Percentiles rank a stretch among this genome's conserved stretches.
phyloP scores from a whole-genome alignment of 1,140 invertebrate genomes.

The Polypedilum pembai region DNA sequence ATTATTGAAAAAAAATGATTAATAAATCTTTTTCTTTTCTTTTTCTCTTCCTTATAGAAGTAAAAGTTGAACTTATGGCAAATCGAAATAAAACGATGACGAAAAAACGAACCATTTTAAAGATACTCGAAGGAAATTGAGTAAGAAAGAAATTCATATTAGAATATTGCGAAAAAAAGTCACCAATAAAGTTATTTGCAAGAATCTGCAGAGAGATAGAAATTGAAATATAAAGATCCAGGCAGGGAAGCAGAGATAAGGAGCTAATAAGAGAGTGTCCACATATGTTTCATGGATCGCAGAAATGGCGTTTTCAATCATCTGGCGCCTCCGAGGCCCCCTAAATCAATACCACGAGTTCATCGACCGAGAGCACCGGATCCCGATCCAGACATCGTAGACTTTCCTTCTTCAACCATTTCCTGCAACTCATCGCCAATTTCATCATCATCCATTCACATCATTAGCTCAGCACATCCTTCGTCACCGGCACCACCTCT shows the following conservation, averaged over 20 bases:
- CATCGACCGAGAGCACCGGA: constrained; percentile 49
- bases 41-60: constrained; percentile 22
- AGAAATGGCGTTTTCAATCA: constrained; percentile 55
- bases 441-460: constrained; percentile 31
- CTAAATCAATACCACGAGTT: constrained; percentile 54
- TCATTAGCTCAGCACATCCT: constrained; percentile 33
- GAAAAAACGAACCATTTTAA: constrained; percentile 1
- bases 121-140: background rate
- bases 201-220: background rate
- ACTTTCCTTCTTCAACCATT: constrained; percentile 2
- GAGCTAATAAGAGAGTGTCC: constrained; percentile 44
- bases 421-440: no score
- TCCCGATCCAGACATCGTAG: constrained; percentile 35
- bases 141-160: background rate
- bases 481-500: constrained; percentile 40
- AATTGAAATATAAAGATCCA: constrained; percentile 35
- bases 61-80: background rate
- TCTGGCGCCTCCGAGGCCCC: constrained; percentile 54
- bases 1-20: background rate
- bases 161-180: background rate
- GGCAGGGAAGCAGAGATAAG: constrained; percentile 48
- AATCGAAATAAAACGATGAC: constrained; percentile 20
- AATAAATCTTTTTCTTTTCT: constrained; percentile 20
- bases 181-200: background rate
- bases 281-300: constrained; percentile 44